phyloP scores from a whole-genome alignment of 2,797 vertebrate species.

The Malacoraja senta region DNA sequence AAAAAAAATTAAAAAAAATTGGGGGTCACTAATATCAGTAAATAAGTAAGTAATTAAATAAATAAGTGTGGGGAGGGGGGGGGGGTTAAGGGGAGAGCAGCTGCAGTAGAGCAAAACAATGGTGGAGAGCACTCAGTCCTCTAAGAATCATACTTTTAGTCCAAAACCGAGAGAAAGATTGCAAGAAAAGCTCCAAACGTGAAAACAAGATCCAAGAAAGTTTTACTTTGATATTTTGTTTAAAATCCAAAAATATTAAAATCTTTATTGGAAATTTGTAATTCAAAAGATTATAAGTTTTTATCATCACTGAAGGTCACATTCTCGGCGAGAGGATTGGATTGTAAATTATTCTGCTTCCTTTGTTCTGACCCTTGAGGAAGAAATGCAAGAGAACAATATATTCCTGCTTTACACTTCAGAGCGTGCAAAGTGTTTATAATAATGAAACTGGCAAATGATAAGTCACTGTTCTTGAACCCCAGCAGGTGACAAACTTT shows the following conservation, averaged over 20 bases:
- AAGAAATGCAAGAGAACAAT: slow-evolving; percentile 8
- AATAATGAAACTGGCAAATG: background rate
- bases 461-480: slow-evolving; percentile 24
- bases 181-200: background rate
- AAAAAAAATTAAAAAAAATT: too few species aligned
- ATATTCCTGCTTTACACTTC: slow-evolving; percentile 14
- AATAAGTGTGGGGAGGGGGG: too few species aligned
- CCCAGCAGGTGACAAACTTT: slow-evolving; percentile 25
- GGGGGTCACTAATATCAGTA: too few species aligned
- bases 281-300: background rate
- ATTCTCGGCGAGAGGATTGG: too few species aligned
- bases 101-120: too few species aligned
- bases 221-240: background rate
- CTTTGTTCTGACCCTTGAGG: background rate
- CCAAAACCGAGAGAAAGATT: background rate
- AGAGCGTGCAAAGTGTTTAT: slow-evolving; percentile 2
- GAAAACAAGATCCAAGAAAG: background rate
- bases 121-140: too few species aligned
- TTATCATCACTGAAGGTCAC: background rate
- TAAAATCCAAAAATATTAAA: background rate
- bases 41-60: too few species aligned
- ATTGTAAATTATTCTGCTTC: slow-evolving; percentile 19
- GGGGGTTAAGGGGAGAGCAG: too few species aligned
- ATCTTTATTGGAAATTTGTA: background rate
- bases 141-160: background rate